Conservation (phyloP, 2,888 invertebrate species). For the Stenchaetothrips biformis region DNA sequence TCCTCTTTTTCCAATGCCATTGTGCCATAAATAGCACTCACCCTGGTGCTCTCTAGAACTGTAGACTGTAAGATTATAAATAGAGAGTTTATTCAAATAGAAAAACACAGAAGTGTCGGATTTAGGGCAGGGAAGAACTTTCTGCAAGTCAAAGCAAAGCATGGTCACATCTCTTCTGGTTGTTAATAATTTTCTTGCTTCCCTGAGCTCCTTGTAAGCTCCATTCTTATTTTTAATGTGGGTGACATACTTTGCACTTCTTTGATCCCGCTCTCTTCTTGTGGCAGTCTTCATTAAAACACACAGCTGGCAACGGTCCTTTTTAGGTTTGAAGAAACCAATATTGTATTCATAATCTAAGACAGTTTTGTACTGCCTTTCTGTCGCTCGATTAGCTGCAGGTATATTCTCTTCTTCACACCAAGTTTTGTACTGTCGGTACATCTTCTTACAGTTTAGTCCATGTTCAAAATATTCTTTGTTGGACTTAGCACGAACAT, state of each 20-base stretch:
- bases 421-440: slow-evolving; percentile 32
- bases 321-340: slow-evolving; percentile 18
- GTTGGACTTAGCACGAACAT: slow-evolving; percentile 31
- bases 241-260: neutral
- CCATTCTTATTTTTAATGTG: neutral
- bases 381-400: neutral
- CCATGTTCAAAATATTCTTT: slow-evolving; percentile 34
- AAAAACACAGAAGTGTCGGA: too few species aligned
- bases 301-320: slow-evolving; percentile 32
- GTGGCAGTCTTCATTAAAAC: slow-evolving; percentile 24
- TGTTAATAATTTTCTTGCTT: neutral
- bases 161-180: neutral
- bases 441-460: slow-evolving; percentile 33
- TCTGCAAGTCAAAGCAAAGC: neutral
- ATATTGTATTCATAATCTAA: slow-evolving; percentile 29
- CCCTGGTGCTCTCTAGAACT: too few species aligned
- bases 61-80: too few species aligned
- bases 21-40: too few species aligned
- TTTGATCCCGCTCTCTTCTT: neutral
- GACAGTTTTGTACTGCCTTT: neutral
- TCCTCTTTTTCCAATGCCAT: too few species aligned
- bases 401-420: slow-evolving; percentile 27
- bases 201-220: neutral
- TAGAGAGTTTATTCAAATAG: too few species aligned
- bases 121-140: neutral